These are phyloP conservation scores for Corydoras maculifer DNA, from an alignment of 2,113 vertebrate genomes.

Conservation along the genomic window DNA sequence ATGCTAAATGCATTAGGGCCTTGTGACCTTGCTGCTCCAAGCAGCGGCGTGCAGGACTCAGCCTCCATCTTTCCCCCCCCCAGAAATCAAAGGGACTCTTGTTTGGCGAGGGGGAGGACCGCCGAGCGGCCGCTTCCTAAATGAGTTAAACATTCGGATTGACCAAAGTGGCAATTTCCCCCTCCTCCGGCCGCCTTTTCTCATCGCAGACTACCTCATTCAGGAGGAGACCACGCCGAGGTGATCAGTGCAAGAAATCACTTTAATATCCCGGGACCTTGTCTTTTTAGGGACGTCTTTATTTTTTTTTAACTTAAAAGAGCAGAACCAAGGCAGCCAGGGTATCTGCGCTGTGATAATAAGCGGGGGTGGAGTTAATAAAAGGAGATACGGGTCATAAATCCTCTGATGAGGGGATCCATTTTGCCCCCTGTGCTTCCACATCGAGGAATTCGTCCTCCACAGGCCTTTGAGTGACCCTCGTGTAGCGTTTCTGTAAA, in stretches of 20 bases:
- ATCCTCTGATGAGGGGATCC: conserved; percentile 17
- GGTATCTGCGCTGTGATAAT: conserved; percentile 14
- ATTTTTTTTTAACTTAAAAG: conserved; percentile 29
- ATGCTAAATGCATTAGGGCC: conserved; percentile 92
- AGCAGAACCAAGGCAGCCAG: background rate
- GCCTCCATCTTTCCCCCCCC: conserved; percentile 61
- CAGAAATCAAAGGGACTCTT: conserved; percentile 77
- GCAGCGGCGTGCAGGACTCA: conserved; percentile 79
- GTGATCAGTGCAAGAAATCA: conserved; percentile 40
- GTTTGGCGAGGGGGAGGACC: conserved; percentile 59
- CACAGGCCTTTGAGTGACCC: too few species aligned
- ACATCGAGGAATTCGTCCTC: too few species aligned
- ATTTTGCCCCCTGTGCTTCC: background rate
- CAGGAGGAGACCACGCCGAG: conserved; percentile 41
- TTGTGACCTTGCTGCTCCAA: conserved; percentile 85
- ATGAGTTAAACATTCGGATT: conserved; percentile 74
- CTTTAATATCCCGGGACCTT: conserved; percentile 28
- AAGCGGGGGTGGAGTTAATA: conserved; percentile 27
- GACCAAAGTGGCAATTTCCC: conserved; percentile 59
- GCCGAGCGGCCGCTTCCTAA: conserved; percentile 71
- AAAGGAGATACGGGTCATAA: conserved; percentile 35
- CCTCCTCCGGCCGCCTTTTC: conserved; percentile 32
- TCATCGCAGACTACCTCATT: conserved; percentile 45
- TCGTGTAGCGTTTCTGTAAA: too few species aligned
- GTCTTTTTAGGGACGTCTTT: conserved; percentile 16